phyloP scores from a whole-genome alignment of 2,113 vertebrate species.

The Leucopsar rothschildi region DNA sequence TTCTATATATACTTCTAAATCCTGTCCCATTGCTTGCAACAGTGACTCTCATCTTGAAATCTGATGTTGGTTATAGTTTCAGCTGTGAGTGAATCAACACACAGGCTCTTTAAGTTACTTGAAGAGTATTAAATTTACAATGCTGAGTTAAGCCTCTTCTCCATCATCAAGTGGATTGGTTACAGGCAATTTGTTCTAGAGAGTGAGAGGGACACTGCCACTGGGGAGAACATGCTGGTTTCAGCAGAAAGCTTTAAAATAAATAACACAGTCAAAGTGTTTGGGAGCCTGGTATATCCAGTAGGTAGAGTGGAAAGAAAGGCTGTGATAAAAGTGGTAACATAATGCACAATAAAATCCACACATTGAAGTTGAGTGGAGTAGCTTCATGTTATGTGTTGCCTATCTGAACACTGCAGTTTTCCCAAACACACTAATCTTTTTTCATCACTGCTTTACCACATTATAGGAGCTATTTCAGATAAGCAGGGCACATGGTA shows the following conservation, averaged over 20 bases:
- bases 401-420: not conserved
- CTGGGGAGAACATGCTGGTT: not conserved
- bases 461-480: not conserved
- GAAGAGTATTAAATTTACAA: slow-evolving; percentile 10
- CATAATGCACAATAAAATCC: not conserved
- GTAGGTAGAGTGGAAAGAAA: not conserved
- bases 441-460: not conserved
- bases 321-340: not conserved
- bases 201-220: not conserved
- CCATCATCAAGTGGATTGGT: slow-evolving; percentile 50
- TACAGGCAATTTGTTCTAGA: slow-evolving; percentile 3
- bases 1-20: not conserved
- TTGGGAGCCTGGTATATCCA: not conserved
- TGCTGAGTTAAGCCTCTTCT: slow-evolving; percentile 29
- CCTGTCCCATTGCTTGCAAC: not conserved
- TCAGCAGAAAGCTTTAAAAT: slow-evolving; percentile 8
- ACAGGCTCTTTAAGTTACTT: not conserved
- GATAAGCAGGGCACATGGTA: not conserved
- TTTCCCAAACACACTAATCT: not conserved
- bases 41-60: not conserved
- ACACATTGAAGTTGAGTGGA: not conserved
- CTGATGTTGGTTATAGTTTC: not conserved
- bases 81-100: slow-evolving; percentile 21
- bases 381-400: not conserved
- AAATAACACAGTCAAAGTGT: not conserved